phyloP scores from a whole-genome alignment of 1,140 invertebrate genomes.

The Muscidifurax raptorellus region DNA sequence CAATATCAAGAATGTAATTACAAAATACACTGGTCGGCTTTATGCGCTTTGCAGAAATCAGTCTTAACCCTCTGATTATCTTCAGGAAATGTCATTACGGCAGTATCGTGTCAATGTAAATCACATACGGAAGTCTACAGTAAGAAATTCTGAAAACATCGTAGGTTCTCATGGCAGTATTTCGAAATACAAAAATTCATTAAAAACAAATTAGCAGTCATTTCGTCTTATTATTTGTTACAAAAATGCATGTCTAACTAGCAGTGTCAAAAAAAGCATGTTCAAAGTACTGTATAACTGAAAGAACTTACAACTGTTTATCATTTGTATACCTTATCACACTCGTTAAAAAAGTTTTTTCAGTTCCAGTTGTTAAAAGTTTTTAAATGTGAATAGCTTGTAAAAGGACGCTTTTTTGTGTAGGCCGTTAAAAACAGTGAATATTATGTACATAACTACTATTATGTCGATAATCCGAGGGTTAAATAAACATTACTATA shows the following conservation, averaged over 20 bases:
- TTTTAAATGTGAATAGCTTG: neutral
- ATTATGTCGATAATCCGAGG: slow-evolving; percentile 50
- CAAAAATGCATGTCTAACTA: neutral
- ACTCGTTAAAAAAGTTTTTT: neutral
- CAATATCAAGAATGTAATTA: slow-evolving; percentile 67
- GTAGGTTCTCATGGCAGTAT: slow-evolving; percentile 9
- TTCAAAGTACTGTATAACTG: neutral
- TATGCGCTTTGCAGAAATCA: slow-evolving; percentile 62
- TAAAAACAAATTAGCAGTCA: neutral
- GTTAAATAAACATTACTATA: slow-evolving; percentile 45
- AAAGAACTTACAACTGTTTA: too few relatives aligned
- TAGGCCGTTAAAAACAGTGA: slow-evolving; percentile 24
- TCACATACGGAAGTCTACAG: neutral
- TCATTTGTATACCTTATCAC: too few relatives aligned
- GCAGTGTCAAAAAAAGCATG: neutral
- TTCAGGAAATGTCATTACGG: slow-evolving; percentile 36
- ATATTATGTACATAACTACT: neutral
- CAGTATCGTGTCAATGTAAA: neutral
- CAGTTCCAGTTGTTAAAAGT: neutral
- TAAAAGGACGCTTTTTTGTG: neutral
- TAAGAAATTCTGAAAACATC: neutral
- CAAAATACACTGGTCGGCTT: slow-evolving; percentile 66
- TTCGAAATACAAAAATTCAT: neutral
- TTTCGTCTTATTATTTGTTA: neutral
- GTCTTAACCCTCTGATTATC: slow-evolving; percentile 68